phyloP scores from a whole-genome alignment of 1,140 invertebrate genomes.

The Sitodiplosis mosellana region DNA sequence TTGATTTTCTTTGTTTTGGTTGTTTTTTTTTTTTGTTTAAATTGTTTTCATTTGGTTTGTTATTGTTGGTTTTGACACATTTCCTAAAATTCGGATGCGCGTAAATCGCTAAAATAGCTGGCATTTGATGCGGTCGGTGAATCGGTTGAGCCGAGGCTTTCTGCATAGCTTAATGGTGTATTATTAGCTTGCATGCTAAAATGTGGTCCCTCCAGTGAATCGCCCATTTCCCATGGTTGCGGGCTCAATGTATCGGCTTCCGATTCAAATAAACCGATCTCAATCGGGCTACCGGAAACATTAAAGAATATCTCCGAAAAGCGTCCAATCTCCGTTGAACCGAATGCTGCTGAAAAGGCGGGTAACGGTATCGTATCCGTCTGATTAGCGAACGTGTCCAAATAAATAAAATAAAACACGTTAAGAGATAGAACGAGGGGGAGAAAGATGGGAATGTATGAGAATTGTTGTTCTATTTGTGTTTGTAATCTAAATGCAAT shows the following conservation, averaged over 20 bases:
- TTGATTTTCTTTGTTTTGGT: neutral
- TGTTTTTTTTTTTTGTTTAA: neutral
- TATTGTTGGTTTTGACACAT: neutral
- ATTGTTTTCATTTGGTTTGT: neutral
- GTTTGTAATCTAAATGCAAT: too few relatives aligned
- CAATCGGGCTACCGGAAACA: neutral
- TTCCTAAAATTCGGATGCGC: neutral
- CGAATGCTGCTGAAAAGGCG: conserved; percentile 57
- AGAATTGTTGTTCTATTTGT: too few relatives aligned
- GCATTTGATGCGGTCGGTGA: neutral
- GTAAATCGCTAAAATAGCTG: conserved; percentile 1
- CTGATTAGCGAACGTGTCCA: too few relatives aligned
- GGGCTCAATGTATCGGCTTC: conserved; percentile 4
- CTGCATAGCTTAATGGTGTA: conserved; percentile 1
- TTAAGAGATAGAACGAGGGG: too few relatives aligned
- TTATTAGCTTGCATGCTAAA: neutral
- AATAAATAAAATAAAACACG: too few relatives aligned
- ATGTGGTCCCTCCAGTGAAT: conserved; percentile 4
- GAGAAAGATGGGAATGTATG: too few relatives aligned
- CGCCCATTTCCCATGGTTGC: conserved; percentile 3
- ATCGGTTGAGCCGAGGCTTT: conserved; percentile 1
- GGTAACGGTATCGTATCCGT: conserved; percentile 34
- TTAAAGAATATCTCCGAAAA: conserved; percentile 36
- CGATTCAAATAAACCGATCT: neutral
- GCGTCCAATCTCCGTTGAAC: conserved; percentile 54